These are phyloP conservation scores for Standfussiana lucernea DNA, from an alignment of 2,888 invertebrate species.

Conservation along the genomic window DNA sequence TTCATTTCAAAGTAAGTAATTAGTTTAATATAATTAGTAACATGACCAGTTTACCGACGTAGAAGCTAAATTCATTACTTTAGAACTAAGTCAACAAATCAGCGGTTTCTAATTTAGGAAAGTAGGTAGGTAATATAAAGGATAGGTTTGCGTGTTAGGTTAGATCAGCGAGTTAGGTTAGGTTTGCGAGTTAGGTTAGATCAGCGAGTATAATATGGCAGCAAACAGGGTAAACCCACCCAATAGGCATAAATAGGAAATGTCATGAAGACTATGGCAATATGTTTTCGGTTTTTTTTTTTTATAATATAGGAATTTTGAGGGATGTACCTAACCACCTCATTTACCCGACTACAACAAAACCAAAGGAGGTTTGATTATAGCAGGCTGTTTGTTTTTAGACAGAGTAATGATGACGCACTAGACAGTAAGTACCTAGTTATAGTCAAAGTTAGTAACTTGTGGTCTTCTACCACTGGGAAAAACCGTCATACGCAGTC, in stretches of 20 bases:
- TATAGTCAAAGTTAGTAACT: neutral
- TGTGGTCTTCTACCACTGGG: neutral
- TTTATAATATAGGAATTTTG: neutral
- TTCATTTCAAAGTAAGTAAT: slow-evolving; percentile 20
- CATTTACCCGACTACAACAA: neutral
- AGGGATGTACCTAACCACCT: neutral
- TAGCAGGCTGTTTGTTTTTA: neutral
- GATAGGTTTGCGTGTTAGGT: no score
- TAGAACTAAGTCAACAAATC: slow-evolving; percentile 1
- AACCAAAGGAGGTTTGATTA: neutral
- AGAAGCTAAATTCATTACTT: slow-evolving; percentile 23
- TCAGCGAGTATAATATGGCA: no score
- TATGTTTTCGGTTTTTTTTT: neutral
- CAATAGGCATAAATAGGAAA: neutral
- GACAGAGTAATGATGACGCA: neutral
- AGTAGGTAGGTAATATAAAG: neutral
- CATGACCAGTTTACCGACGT: slow-evolving; percentile 13
- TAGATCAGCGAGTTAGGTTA: no score
- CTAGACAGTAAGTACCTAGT: neutral
- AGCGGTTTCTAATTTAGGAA: slow-evolving; percentile 16
- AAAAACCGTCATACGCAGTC: neutral
- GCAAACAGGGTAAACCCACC: neutral
- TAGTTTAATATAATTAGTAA: slow-evolving; percentile 29
- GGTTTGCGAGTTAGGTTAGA: no score
- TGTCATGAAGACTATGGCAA: neutral